A percentile compares a stretch with the other conserved stretches of the same genome.
Evolutionary conservation across 2,113 vertebrate species (phyloP).

Genomic region (Urocitellus parryii): DNA sequence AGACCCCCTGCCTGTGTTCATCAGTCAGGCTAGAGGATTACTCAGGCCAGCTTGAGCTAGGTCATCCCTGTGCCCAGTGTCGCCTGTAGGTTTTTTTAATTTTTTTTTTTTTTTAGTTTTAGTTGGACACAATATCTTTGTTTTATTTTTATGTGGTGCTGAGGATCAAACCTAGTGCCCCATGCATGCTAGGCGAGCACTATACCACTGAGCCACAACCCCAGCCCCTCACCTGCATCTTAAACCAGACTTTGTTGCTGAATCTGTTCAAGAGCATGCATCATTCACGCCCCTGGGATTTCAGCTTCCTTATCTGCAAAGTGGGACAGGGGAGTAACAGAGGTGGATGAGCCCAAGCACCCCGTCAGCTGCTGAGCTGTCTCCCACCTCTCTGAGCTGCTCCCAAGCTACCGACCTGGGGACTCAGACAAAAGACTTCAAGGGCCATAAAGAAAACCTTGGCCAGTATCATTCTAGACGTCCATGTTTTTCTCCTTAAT

Average conservation of each 20-base stretch:
- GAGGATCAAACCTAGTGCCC: too few relatives aligned
- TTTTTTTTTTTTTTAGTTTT: too few relatives aligned
- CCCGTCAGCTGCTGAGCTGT: neutral
- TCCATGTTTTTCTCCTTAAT: neutral
- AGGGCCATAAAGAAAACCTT: neutral
- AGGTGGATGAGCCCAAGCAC: neutral
- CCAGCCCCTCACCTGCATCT: too few relatives aligned
- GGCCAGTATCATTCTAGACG: neutral
- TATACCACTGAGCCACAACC: too few relatives aligned
- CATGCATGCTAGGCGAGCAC: too few relatives aligned
- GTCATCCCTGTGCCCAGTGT: accelerated
- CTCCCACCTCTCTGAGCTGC: neutral
- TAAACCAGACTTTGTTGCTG: neutral
- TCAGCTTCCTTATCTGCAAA: neutral
- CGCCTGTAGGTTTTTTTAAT: too few relatives aligned
- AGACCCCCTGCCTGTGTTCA: too few relatives aligned
- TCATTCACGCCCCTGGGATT: neutral
- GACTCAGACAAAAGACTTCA: neutral
- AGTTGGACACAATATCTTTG: too few relatives aligned
- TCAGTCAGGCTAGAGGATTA: neutral
- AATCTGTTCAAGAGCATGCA: neutral
- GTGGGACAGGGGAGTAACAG: neutral
- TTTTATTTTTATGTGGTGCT: too few relatives aligned
- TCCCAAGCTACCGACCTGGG: neutral
- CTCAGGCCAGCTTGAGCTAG: neutral